These are phyloP conservation scores for Rhagoletis zephyria DNA, from an alignment of 1,140 invertebrate genomes.

Conservation along the genomic window DNA sequence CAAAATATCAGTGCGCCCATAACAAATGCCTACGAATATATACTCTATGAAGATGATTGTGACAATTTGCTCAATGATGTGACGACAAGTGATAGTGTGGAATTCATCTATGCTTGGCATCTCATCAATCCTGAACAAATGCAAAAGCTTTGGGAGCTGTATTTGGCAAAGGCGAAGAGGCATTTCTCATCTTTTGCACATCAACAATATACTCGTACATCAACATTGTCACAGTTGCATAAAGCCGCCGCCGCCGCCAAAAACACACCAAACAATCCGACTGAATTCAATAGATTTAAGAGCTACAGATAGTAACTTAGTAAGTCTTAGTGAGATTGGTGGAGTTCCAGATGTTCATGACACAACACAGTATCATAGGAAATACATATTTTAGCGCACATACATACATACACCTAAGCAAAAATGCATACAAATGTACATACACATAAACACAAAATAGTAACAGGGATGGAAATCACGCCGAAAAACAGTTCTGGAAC, in stretches of 20 bases:
- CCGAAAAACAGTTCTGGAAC: too few species aligned
- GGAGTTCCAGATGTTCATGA: neutral
- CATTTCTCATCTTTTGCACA: neutral
- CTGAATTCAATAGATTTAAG: slow-evolving; percentile 41
- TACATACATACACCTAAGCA: neutral
- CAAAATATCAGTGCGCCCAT: slow-evolving; percentile 77
- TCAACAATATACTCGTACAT: neutral
- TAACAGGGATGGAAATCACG: too few species aligned
- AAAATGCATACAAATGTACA: neutral
- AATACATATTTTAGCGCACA: neutral
- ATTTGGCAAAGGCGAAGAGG: slow-evolving; percentile 29
- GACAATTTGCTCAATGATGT: slow-evolving; percentile 63
- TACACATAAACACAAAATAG: neutral
- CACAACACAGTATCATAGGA: neutral
- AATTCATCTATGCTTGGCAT: slow-evolving; percentile 77
- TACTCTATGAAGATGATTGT: slow-evolving; percentile 71
- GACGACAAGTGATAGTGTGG: slow-evolving; percentile 61
- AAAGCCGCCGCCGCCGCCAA: neutral
- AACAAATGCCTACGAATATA: slow-evolving; percentile 74
- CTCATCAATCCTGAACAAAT: slow-evolving; percentile 75
- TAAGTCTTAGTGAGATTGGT: neutral
- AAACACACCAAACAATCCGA: slow-evolving; percentile 9
- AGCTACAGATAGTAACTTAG: slow-evolving; percentile 34
- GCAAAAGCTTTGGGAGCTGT: slow-evolving; percentile 73
- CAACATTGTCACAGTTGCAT: neutral